phyloP scores from a whole-genome alignment of 2,888 invertebrate genomes.

The Eupithecia insigniata region DNA sequence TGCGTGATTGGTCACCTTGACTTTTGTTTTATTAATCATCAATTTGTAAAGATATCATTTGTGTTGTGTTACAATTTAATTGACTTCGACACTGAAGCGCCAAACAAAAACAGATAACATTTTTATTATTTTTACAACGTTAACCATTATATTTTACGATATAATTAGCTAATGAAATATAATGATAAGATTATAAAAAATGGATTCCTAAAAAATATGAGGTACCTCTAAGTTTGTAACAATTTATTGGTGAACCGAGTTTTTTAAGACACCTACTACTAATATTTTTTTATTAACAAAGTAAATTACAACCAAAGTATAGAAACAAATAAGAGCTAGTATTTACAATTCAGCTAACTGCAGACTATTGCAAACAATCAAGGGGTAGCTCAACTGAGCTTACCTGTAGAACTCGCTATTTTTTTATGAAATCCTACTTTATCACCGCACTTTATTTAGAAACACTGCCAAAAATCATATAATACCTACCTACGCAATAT shows the following conservation, averaged over 20 bases:
- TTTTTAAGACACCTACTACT: not conserved
- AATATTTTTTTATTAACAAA: too few relatives aligned
- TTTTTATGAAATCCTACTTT: not conserved
- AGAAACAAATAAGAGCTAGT: too few relatives aligned
- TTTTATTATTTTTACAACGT: not conserved
- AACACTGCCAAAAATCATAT: conserved; percentile 13
- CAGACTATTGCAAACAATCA: too few relatives aligned
- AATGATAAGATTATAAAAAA: not conserved
- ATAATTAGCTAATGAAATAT: not conserved
- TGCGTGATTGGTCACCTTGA: conserved; percentile 19
- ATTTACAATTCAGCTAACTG: too few relatives aligned
- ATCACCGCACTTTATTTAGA: not conserved
- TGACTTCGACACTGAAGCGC: not conserved
- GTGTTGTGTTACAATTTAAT: conserved; percentile 14
- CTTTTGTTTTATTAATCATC: conserved; percentile 15
- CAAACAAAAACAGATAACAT: not conserved
- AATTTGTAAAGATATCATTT: conserved; percentile 11
- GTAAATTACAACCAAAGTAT: too few relatives aligned
- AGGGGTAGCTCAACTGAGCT: too few relatives aligned
- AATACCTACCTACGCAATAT: conserved; percentile 22
- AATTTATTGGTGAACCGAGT: not conserved
- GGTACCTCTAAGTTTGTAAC: not conserved
- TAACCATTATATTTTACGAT: not conserved
- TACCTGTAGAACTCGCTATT: too few relatives aligned
- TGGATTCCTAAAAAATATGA: not conserved